phyloP scores from a whole-genome alignment of 2,888 invertebrate species.

The Liopterus haemorrhoidalis region DNA sequence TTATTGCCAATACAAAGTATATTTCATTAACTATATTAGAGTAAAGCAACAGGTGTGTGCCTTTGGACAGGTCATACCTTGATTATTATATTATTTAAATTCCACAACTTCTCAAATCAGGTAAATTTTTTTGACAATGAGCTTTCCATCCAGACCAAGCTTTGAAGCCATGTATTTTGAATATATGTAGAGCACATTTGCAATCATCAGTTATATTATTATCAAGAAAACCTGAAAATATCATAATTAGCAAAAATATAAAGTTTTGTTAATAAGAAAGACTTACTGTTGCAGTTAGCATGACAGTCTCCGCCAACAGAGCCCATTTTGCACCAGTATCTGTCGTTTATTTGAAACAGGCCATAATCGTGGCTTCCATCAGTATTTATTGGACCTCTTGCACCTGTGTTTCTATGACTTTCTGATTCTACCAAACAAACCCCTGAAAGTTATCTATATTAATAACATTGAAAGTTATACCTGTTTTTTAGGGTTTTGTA shows the following conservation, averaged over 20 bases:
- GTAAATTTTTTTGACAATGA: slow-evolving; percentile 33
- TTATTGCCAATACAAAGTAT: no score
- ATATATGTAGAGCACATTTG: slow-evolving; percentile 43
- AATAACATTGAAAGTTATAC: no score
- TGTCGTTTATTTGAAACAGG: slow-evolving; percentile 49
- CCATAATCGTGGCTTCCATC: slow-evolving; percentile 53
- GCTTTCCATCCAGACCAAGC: slow-evolving; percentile 47
- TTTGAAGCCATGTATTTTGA: slow-evolving; percentile 41
- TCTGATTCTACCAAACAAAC: slow-evolving; percentile 50
- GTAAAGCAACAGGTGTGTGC: no score
- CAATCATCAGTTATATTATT: slow-evolving; percentile 41
- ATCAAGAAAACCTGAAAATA: slow-evolving; percentile 43
- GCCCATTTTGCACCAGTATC: slow-evolving; percentile 47
- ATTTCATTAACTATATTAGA: no score
- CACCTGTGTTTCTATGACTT: slow-evolving; percentile 47
- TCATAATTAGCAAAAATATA: slow-evolving; percentile 22
- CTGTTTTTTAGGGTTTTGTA: no score
- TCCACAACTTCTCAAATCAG: slow-evolving; percentile 24
- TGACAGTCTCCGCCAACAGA: slow-evolving; percentile 46
- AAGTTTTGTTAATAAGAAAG: slow-evolving; percentile 3
- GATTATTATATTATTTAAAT: no score
- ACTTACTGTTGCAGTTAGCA: slow-evolving; percentile 43
- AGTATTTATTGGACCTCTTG: slow-evolving; percentile 45
- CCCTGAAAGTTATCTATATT: slow-evolving; percentile 43
- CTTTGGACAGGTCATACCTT: no score